phyloP scores from a whole-genome alignment of 2,888 invertebrate genomes.

The Polydrusus tereticollis region DNA sequence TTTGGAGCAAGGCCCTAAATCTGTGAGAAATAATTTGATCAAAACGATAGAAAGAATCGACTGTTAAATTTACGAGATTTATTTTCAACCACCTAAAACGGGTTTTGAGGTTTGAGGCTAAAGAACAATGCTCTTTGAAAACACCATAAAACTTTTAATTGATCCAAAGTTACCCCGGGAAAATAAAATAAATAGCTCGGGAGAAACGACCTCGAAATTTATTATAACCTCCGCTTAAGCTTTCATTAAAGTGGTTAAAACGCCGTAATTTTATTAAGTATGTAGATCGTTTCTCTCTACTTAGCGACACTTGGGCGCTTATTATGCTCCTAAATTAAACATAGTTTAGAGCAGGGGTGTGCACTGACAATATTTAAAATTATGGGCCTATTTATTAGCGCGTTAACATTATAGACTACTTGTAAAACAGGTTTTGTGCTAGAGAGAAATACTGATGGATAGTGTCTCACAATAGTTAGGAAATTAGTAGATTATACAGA shows the following conservation, averaged over 20 bases:
- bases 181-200: conserved; percentile 17
- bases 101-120: neutral
- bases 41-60: too few relatives aligned
- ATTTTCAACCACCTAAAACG: too few relatives aligned
- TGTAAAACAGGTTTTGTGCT: too few relatives aligned
- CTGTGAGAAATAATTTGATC: too few relatives aligned
- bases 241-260: conserved; percentile 39
- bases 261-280: conserved; percentile 41
- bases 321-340: conserved; percentile 22
- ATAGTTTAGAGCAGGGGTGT: conserved; percentile 5
- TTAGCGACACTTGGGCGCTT: conserved; percentile 29
- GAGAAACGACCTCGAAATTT: conserved; percentile 17
- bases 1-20: too few relatives aligned
- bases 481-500: too few relatives aligned
- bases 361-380: neutral
- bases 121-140: neutral
- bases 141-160: neutral
- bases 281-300: conserved; percentile 35
- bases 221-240: conserved; percentile 29
- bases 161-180: neutral
- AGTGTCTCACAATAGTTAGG: too few relatives aligned
- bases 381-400: neutral
- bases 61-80: too few relatives aligned
- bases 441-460: too few relatives aligned
- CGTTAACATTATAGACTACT: neutral